These are phyloP conservation scores for Neogobius melanostomus DNA, from an alignment of 2,113 vertebrate genomes.

Conservation along the genomic window DNA sequence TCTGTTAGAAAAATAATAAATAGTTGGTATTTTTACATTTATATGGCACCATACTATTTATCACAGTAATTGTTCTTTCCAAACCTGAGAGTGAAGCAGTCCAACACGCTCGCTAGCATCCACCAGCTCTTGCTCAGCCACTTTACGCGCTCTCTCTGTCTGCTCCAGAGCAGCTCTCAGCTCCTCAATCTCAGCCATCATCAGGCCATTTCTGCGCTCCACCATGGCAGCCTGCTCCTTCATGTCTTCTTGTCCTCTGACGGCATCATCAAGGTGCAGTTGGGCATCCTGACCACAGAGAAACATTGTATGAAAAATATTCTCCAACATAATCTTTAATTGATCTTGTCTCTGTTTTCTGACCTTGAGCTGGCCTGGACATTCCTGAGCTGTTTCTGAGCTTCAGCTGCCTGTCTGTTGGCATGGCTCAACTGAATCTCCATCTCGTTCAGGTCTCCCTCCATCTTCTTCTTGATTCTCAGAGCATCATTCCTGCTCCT, in stretches of 20 bases:
- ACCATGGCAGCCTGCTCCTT: conserved; percentile 84
- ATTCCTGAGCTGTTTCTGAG: conserved; percentile 79
- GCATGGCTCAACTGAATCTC: conserved; percentile 78
- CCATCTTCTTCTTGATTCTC: conserved; percentile 79
- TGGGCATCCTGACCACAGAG: conserved; percentile 79
- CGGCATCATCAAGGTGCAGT: conserved; percentile 84
- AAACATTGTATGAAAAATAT: background rate
- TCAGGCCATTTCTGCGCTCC: conserved; percentile 81
- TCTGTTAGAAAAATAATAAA: conserved; percentile 46
- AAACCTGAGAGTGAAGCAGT: conserved; percentile 4
- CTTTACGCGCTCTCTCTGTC: conserved; percentile 80
- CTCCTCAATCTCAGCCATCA: conserved; percentile 81
- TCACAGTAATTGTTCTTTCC: background rate
- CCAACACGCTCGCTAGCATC: conserved; percentile 4
- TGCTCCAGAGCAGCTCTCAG: conserved; percentile 79
- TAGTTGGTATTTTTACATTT: background rate
- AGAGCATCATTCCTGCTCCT: conserved; percentile 76
- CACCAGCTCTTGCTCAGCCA: conserved; percentile 83
- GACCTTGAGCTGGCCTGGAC: conserved; percentile 77
- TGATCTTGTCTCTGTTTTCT: background rate
- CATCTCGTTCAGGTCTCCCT: conserved; percentile 78
- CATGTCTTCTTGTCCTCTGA: conserved; percentile 79
- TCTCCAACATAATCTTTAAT: too few species aligned
- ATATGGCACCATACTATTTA: background rate
- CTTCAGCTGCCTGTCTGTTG: conserved; percentile 75